Conservation (phyloP, 37 sponge, comb jelly and placozoan species). For the Ianthella basta region DNA sequence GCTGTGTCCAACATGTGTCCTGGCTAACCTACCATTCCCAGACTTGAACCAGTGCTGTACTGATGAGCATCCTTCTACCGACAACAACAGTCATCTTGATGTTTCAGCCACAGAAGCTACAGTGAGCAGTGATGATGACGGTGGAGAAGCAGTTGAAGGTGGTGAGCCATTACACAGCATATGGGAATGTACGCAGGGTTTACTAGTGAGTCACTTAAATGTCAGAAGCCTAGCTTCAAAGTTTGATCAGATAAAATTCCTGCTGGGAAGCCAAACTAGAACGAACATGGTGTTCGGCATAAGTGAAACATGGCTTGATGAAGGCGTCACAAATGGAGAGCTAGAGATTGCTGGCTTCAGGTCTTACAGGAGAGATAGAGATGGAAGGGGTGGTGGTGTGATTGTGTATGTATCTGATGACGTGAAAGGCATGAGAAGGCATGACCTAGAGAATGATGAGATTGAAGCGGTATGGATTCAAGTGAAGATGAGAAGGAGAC, state of each 20-base stretch:
- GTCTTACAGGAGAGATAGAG: conserved; percentile 8
- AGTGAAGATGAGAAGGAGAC: not conserved
- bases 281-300: not conserved
- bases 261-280: not conserved
- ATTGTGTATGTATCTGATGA: conserved; percentile 28
- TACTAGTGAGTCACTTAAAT: conserved; percentile 32
- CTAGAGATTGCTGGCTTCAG: not conserved
- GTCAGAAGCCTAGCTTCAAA: conserved; percentile 24
- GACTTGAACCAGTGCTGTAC: too few species aligned
- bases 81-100: too few species aligned
- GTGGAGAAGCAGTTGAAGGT: too few species aligned
- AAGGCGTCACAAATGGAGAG: not conserved
- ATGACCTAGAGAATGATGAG: conserved; percentile 1
- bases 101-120: too few species aligned
- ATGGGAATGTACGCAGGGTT: too few species aligned
- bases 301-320: conserved; percentile 20
- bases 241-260: conserved; percentile 18
- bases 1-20: too few species aligned
- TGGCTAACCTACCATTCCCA: too few species aligned
- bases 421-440: not conserved
- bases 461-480: not conserved
- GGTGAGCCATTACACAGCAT: too few species aligned
- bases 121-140: too few species aligned
- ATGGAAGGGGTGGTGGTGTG: conserved; percentile 19
- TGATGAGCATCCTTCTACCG: too few species aligned